These are phyloP conservation scores for Agriotes lineatus DNA, from an alignment of 2,888 invertebrate species.

Conservation along the genomic window DNA sequence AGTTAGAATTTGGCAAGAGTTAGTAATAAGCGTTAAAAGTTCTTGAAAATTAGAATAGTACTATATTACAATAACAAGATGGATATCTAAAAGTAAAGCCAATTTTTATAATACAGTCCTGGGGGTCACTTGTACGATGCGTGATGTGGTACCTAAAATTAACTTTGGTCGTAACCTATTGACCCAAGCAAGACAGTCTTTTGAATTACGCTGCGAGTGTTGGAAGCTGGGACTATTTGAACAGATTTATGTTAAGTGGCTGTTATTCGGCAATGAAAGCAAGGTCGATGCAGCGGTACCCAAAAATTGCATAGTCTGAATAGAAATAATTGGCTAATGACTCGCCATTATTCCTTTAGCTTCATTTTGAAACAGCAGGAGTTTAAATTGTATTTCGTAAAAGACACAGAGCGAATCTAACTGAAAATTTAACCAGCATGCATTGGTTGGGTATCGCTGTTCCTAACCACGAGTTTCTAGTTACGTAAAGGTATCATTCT, in stretches of 20 bases:
- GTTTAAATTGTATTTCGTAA: too few relatives aligned
- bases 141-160: slow-evolving; percentile 31
- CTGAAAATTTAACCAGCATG: too few relatives aligned
- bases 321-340: too few relatives aligned
- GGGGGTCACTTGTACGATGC: not conserved
- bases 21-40: slow-evolving; percentile 47
- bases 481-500: not conserved
- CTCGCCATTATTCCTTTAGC: too few relatives aligned
- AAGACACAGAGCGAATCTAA: too few relatives aligned
- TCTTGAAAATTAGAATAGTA: too few relatives aligned
- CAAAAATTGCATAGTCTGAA: too few relatives aligned
- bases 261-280: not conserved
- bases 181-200: not conserved
- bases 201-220: not conserved
- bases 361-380: too few relatives aligned
- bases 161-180: slow-evolving; percentile 18
- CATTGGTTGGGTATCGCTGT: not conserved
- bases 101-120: slow-evolving; percentile 1
- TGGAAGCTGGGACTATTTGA: not conserved
- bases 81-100: too few relatives aligned
- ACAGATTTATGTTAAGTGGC: not conserved
- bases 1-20: slow-evolving; percentile 29
- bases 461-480: not conserved
- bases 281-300: not conserved
- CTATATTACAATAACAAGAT: too few relatives aligned